Evolutionary conservation across 1,140 invertebrate species (phyloP), one percentile per base, ranked within the genome.

Genomic region (Coelopa frigida): DNA sequence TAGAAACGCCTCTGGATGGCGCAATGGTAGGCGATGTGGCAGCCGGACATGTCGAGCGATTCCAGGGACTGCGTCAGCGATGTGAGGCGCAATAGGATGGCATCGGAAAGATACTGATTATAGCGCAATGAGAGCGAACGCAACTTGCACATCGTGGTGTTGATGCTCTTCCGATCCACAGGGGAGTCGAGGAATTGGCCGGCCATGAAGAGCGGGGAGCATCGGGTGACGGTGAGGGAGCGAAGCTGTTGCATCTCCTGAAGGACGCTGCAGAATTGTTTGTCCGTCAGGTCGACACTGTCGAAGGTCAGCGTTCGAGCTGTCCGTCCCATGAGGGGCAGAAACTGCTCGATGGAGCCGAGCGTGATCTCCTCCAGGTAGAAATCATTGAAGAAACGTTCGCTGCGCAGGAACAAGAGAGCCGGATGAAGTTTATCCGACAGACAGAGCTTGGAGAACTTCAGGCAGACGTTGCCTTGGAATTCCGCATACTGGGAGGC

Each of bases 101-200:
- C 77, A 74, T 87, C 84, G 2, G 82, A 83, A 1, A 86, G 61
- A 59, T 84, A 84, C 44, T 82, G 73, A 57, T 85, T 82, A 27
- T 76, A 75, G 10, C 75, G 74, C 45, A 87, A 59, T 48, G 75
- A 80, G 21, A 87, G 59, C 36, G 71, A 66, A 49, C 68, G 74
- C 11, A 86, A 68, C 44, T 77, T 75, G 45, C 73, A 66, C 37
- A 85, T 65, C 40, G 71, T 74, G 6, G 73, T 50, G 15, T 67
- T 60, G 5, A 78, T 51, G 18, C 24, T 57, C 45, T 31, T 52
- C 22, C 73, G 65, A 52, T 78, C 78, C 23, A 66, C 68, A 50
- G 74, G 70, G 48, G 73, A 72, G 53, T 81, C 80, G 31, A 85
- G 59, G 17, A 86, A 65, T 2, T 75, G 74, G 10, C 83, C 84